Percentiles rank a stretch among this genome's conserved stretches.
Conservation (phyloP, 2,113 vertebrate species). For the Corynorhinus townsendii region DNA sequence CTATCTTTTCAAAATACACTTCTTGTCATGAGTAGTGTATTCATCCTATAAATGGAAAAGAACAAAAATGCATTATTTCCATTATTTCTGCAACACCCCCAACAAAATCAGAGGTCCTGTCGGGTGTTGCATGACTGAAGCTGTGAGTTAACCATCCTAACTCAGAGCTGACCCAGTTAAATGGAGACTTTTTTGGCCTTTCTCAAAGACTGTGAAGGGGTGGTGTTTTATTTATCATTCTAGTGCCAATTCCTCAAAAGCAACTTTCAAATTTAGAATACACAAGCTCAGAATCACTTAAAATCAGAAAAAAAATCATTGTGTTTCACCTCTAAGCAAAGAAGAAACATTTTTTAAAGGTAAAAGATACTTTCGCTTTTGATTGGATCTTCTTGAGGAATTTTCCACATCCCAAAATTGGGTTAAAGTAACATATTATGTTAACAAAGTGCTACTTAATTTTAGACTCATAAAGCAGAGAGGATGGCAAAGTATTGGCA, state of each 20-base stretch:
- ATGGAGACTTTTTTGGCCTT: background rate
- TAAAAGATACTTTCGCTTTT: conserved; percentile 24
- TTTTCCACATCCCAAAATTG: background rate
- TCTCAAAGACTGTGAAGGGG: background rate
- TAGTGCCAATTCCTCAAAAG: conserved; percentile 19
- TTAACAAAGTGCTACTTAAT: background rate
- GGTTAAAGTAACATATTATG: background rate
- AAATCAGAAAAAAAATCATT: background rate
- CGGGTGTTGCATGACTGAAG: background rate
- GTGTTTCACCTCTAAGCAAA: background rate
- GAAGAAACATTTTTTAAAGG: background rate
- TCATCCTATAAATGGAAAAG: background rate
- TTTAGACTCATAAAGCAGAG: background rate
- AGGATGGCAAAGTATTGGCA: background rate
- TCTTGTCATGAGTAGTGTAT: background rate
- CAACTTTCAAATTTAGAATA: background rate
- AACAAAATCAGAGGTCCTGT: background rate
- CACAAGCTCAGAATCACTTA: background rate
- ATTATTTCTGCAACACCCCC: background rate
- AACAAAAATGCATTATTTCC: background rate
- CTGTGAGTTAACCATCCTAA: background rate
- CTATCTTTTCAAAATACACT: background rate
- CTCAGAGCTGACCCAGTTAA: background rate
- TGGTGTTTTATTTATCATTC: conserved; percentile 8
- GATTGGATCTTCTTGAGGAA: conserved; percentile 7